Percentiles rank a stretch among this genome's conserved stretches.
Conservation (phyloP, 2,888 invertebrate species). For the Deroplatys truncata region DNA sequence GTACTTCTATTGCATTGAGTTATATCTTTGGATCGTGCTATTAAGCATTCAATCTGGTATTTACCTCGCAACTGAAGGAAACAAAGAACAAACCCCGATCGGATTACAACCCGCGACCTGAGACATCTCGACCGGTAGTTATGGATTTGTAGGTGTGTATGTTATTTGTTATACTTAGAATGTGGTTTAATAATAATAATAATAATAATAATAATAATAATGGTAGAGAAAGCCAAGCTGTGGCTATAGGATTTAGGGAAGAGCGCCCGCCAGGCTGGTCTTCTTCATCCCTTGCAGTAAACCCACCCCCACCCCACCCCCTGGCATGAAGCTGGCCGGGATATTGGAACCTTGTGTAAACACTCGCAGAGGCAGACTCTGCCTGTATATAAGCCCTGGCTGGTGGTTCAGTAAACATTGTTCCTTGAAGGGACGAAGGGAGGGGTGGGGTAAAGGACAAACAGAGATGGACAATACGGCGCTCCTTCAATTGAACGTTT, state of each 20-base stretch:
- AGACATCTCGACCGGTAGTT: too few relatives aligned
- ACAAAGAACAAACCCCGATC: too few relatives aligned
- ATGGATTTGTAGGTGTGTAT: too few relatives aligned
- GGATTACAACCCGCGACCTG: too few relatives aligned
- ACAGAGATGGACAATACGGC: constrained; percentile 4
- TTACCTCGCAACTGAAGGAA: too few relatives aligned
- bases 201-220: neutral
- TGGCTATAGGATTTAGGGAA: neutral
- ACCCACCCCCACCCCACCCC: neutral
- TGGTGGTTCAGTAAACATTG: constrained; percentile 15
- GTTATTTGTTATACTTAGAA: too few relatives aligned
- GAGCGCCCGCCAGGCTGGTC: neutral
- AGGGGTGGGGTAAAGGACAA: neutral
- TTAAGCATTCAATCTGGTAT: too few relatives aligned
- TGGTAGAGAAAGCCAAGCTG: neutral
- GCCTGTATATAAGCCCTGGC: neutral
- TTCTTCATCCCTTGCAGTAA: neutral
- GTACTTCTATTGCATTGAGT: too few relatives aligned
- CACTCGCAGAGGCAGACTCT: neutral
- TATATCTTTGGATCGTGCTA: too few relatives aligned
- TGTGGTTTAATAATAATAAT: neutral
- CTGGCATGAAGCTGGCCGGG: neutral
- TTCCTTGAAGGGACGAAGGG: neutral
- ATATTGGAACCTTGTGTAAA: constrained; percentile 23
- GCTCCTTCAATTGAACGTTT: constrained; percentile 4